Evolutionary conservation across 2,797 vertebrate genomes (phyloP), one percentile per base, ranked within the genome.

Genomic region (Podargus strigoides): DNA sequence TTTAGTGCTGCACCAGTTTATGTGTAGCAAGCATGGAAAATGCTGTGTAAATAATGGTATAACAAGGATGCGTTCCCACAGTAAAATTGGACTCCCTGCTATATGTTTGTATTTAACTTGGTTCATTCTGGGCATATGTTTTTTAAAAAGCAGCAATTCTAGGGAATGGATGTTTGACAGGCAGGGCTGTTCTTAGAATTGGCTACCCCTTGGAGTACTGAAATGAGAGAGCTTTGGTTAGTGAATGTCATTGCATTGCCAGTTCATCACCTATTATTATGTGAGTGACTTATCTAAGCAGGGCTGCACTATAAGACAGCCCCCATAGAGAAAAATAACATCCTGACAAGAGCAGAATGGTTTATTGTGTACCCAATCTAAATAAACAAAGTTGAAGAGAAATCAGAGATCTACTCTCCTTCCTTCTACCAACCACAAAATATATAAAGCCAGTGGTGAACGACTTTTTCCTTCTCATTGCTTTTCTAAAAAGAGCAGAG

Each of bases 261-360:
- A 78, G 86, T 92, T 96, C 95, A 80, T 94, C 86, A 85, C 86
- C 89, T 91, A 63, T 88, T 91, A 94, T 95, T 94, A 76, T 77
- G 90, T 58, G 67, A 94, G 24, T 0, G 0, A 91, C 85, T 95
- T 92, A 82, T 47, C 85, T 93, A 92, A 86, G 87, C 82, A 78
- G 53, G 63, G 37, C 66, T 88, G 44, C 28, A n/a, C 42, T 56
- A 64, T 60, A 80, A 79, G 69, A 73, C 52, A 82, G 55, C 21
- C 56, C 55, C 76, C 42, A 86, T 50, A 67, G 93, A 93, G 92
- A 88, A 94, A 88, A 96, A 94, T 68, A 95, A 47, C 56, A 86
- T 81, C 68, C 59, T 94, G 74, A 86, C 90, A 88, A 34, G 67
- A 93, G 79, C 39, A 70, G 73, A 89, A 89, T 58, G 34, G 63